Conservation (phyloP, 2,888 invertebrate genomes). For the Ichneumon xanthorius region DNA sequence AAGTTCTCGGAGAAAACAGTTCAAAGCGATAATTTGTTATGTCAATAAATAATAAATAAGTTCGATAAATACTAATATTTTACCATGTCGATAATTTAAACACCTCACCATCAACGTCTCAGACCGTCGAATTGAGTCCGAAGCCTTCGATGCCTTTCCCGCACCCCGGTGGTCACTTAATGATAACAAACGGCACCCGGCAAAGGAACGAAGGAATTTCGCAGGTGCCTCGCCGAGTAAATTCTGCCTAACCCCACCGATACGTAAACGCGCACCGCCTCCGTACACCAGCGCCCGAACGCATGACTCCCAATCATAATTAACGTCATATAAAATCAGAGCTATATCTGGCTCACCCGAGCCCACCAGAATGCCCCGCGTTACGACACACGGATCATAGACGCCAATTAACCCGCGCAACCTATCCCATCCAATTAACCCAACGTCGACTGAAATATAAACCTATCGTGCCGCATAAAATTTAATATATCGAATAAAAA, state of each 20-base stretch:
- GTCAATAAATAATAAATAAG: no score
- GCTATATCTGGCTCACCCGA: slow-evolving; percentile 4
- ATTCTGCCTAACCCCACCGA: neutral
- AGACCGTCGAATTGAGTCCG: no score
- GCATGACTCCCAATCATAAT: slow-evolving; percentile 39
- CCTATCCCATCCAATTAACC: slow-evolving; percentile 58
- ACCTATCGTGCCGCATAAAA: slow-evolving; percentile 29
- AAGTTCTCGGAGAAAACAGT: no score
- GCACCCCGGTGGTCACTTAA: neutral
- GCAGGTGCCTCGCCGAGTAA: neutral
- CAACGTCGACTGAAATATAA: slow-evolving; percentile 39
- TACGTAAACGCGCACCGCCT: neutral
- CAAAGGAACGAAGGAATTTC: neutral
- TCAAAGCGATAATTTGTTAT: no score
- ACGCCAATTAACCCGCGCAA: slow-evolving; percentile 59
- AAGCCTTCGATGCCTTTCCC: neutral
- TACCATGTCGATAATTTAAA: neutral
- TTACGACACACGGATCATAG: slow-evolving; percentile 21
- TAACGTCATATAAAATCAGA: slow-evolving; percentile 44
- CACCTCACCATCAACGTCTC: neutral
- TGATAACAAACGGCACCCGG: neutral
- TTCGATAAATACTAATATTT: neutral
- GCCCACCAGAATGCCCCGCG: neutral
- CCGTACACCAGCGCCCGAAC: neutral
- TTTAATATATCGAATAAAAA: slow-evolving; percentile 1